These are phyloP conservation scores for Chelonoidis abingdonii DNA, from an alignment of 2,113 vertebrate genomes.

Conservation along the genomic window DNA sequence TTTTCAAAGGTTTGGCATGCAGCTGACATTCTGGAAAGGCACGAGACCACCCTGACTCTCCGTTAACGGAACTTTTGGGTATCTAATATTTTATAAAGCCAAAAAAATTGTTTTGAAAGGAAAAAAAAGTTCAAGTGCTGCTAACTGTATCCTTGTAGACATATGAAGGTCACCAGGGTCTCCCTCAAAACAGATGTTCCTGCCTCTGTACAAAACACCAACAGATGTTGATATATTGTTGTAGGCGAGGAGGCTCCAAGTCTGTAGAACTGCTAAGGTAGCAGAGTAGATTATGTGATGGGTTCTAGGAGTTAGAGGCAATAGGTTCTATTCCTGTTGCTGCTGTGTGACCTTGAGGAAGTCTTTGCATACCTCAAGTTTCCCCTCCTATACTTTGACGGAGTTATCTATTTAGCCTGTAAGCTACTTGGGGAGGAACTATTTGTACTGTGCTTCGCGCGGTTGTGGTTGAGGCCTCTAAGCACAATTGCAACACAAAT, in stretches of 20 bases:
- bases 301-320: no score
- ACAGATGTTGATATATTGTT: not conserved
- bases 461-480: not conserved
- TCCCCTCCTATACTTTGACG: not conserved
- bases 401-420: not conserved
- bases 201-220: not conserved
- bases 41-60: not conserved
- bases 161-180: not conserved
- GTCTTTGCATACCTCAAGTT: no score
- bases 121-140: not conserved
- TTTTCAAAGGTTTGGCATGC: rapidly evolving
- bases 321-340: no score
- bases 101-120: not conserved
- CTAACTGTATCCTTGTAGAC: not conserved
- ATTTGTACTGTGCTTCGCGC: not conserved
- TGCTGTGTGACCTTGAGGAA: no score
- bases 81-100: not conserved
- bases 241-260: not conserved
- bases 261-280: not conserved
- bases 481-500: not conserved
- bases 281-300: no score
- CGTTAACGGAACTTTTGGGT: not conserved
- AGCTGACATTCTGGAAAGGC: not conserved
- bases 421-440: not conserved
- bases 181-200: not conserved